Evolutionary conservation across 2,113 vertebrate genomes (phyloP).

Genomic region (Eretmochelys imbricata): DNA sequence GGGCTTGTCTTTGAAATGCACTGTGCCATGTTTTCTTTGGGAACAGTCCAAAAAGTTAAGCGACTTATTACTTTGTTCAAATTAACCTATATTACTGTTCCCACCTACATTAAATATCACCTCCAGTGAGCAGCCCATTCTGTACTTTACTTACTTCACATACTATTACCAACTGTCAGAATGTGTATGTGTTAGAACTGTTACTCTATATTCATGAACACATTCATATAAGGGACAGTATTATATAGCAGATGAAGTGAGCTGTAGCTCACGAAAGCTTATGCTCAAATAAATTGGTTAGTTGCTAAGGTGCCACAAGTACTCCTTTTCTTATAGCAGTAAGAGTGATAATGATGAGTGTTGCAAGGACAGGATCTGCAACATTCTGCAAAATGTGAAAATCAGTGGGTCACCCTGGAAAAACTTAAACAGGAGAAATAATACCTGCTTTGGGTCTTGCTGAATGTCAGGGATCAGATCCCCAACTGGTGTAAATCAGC

Average conservation of each 20-base stretch:
- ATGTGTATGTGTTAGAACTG: background rate
- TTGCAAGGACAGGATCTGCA: background rate
- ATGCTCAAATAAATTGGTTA: too few relatives aligned
- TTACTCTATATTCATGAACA: conserved; percentile 33
- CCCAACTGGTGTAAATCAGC: background rate
- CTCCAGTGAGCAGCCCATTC: conserved; percentile 9
- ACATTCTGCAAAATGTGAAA: conserved; percentile 2
- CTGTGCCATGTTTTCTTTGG: background rate
- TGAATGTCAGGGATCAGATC: background rate
- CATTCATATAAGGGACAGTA: background rate
- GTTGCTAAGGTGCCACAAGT: too few relatives aligned
- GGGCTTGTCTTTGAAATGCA: background rate
- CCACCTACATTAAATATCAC: background rate
- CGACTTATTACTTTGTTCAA: background rate
- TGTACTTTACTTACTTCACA: conserved; percentile 21
- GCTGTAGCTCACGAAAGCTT: too few relatives aligned
- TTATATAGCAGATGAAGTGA: background rate
- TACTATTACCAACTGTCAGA: background rate
- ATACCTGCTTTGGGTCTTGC: background rate
- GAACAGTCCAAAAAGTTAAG: background rate
- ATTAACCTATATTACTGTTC: background rate
- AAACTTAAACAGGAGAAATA: background rate
- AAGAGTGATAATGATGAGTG: background rate
- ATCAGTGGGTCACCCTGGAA: background rate
- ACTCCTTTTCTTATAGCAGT: background rate